phyloP scores from a whole-genome alignment of 1,140 invertebrate genomes.

The Diorhabda carinulata region DNA sequence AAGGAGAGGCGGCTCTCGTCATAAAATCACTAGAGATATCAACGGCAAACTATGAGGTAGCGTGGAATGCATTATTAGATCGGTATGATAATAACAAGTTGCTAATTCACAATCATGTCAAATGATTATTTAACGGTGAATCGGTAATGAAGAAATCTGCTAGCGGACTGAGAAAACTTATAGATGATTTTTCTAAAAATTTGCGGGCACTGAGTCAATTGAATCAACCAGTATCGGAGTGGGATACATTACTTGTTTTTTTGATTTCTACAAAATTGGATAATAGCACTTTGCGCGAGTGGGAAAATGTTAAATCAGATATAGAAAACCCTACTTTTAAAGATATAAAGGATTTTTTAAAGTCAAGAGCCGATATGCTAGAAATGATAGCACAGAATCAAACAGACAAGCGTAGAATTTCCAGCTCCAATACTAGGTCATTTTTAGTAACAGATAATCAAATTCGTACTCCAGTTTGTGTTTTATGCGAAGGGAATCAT shows the following conservation, averaged over 20 bases:
- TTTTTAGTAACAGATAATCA: no score
- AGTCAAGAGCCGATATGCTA: slow-evolving; percentile 7
- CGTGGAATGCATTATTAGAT: slow-evolving; percentile 15
- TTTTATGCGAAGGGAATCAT: no score
- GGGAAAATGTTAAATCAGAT: slow-evolving; percentile 19
- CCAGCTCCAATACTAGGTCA: no score
- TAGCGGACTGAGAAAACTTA: slow-evolving; percentile 21
- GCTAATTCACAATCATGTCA: slow-evolving; percentile 20
- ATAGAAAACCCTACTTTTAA: background rate
- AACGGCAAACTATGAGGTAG: background rate
- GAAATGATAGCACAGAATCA: no score
- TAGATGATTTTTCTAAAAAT: slow-evolving; percentile 33
- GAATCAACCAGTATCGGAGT: slow-evolving; percentile 26
- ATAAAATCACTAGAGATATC: slow-evolving; percentile 35
- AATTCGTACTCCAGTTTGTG: no score
- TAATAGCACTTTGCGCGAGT: slow-evolving; percentile 19
- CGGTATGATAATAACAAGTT: slow-evolving; percentile 25
- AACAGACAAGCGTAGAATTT: no score
- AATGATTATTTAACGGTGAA: slow-evolving; percentile 16
- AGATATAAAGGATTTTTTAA: background rate
- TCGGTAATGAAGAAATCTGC: slow-evolving; percentile 23
- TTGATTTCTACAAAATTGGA: slow-evolving; percentile 25
- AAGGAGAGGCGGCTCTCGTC: slow-evolving; percentile 31
- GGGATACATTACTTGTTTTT: slow-evolving; percentile 34
- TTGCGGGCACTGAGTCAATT: slow-evolving; percentile 26